Conservation (phyloP, 1,140 invertebrate species). For the Stenopsyche tienmushanensis region DNA sequence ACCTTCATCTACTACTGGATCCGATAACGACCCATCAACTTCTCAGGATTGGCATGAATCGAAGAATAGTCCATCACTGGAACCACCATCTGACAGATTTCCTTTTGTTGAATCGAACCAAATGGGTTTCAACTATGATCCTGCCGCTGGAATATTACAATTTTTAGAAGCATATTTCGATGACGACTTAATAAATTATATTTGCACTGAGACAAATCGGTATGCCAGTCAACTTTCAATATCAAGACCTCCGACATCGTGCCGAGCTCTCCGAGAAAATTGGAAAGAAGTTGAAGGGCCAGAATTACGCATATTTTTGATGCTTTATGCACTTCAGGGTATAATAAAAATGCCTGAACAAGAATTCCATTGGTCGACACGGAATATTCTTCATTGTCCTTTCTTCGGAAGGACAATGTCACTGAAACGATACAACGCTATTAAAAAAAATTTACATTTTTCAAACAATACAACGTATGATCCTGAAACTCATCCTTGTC, state of each 20-base stretch:
- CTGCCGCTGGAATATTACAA: background rate
- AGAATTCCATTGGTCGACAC: background rate
- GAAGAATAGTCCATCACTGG: background rate
- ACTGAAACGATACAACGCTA: background rate
- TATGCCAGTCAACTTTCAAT: background rate
- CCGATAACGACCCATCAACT: background rate
- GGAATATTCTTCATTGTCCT: background rate
- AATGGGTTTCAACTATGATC: background rate
- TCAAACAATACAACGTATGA: constrained; percentile 2
- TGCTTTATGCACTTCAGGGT: background rate
- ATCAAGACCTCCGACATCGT: background rate
- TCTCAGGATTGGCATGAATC: background rate
- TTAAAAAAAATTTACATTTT: constrained; percentile 15
- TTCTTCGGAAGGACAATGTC: constrained; percentile 10
- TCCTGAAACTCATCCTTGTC: constrained; percentile 2
- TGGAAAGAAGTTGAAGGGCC: background rate
- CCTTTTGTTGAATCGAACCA: background rate
- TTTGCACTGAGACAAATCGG: constrained; percentile 2
- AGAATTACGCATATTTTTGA: background rate
- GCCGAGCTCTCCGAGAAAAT: background rate
- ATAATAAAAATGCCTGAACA: background rate
- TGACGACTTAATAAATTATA: constrained; percentile 1
- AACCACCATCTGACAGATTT: background rate
- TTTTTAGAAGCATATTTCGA: background rate
- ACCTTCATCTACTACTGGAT: background rate